Conservation (phyloP, 1,140 invertebrate species). For the Drosophila serrata region DNA sequence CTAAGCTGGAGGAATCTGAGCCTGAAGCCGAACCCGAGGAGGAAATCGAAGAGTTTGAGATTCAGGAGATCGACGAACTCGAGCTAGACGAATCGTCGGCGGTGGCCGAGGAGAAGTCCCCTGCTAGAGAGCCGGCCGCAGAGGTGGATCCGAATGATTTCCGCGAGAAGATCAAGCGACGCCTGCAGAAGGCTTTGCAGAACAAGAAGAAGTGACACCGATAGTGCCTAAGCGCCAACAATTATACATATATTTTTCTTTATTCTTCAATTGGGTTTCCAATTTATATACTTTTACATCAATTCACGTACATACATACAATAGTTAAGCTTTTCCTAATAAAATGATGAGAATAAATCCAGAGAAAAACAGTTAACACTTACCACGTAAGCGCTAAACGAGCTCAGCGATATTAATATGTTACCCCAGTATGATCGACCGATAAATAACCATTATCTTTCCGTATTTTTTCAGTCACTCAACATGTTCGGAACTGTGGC, state of each 20-base stretch:
- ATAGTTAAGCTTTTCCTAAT: constrained; percentile 51
- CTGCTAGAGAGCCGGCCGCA: constrained; percentile 11
- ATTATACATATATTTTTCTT: constrained; percentile 4
- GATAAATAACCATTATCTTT: constrained; percentile 4
- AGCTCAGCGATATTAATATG: neutral
- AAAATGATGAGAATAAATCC: constrained; percentile 59
- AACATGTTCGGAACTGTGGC: constrained; percentile 78
- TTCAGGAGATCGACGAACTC: constrained; percentile 53
- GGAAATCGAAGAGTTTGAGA: constrained; percentile 48
- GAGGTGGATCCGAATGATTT: constrained; percentile 74
- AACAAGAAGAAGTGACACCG: constrained; percentile 75
- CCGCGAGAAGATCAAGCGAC: constrained; percentile 80
- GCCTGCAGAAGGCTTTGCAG: constrained; percentile 73
- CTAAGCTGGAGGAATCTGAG: constrained; percentile 20
- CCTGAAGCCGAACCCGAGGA: constrained; percentile 19
- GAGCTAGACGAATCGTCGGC: constrained; percentile 30
- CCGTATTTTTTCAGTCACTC: constrained; percentile 64
- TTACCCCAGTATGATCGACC: neutral
- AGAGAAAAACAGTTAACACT: constrained; percentile 16
- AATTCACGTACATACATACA: constrained; percentile 3
- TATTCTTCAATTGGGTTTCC: constrained; percentile 30
- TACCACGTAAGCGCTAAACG: constrained; percentile 49
- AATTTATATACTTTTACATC: constrained; percentile 16
- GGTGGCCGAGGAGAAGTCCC: neutral
- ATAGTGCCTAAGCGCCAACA: neutral